Conservation (phyloP, 1,140 invertebrate genomes). For the Battus philenor region DNA sequence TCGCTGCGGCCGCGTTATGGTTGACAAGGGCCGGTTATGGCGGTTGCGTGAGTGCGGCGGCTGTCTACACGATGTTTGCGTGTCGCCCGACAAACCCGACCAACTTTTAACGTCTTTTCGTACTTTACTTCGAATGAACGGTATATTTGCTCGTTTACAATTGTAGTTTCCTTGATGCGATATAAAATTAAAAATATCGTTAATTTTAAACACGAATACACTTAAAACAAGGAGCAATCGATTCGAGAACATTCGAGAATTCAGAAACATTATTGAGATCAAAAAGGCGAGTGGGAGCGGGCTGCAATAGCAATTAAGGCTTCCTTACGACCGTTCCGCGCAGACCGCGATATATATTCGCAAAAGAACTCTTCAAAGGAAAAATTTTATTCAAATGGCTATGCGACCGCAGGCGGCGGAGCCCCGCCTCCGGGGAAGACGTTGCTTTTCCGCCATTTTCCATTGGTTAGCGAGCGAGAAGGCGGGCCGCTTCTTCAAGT, state of each 20-base stretch:
- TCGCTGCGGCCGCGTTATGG: conserved; percentile 67
- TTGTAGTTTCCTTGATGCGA: too few relatives aligned
- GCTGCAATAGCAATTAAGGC: conserved; percentile 37
- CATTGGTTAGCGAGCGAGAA: conserved; percentile 60
- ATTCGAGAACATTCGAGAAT: too few relatives aligned
- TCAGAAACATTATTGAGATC: neutral
- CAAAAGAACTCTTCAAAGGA: conserved; percentile 70
- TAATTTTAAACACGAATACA: too few relatives aligned
- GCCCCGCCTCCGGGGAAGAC: conserved; percentile 67
- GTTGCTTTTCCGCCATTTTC: conserved; percentile 64
- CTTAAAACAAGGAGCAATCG: too few relatives aligned
- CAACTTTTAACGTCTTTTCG: conserved; percentile 21
- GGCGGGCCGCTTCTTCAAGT: conserved; percentile 61
- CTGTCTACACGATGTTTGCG: conserved; percentile 47
- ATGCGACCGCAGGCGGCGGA: conserved; percentile 49
- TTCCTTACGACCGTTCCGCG: conserved; percentile 25
- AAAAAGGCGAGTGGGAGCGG: neutral
- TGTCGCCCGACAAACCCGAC: conserved; percentile 24
- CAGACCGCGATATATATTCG: conserved; percentile 52
- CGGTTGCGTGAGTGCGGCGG: conserved; percentile 42
- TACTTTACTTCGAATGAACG: conserved; percentile 19
- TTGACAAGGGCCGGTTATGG: conserved; percentile 66
- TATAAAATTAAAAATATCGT: too few relatives aligned
- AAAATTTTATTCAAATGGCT: conserved; percentile 70
- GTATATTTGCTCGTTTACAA: conserved; percentile 13